Evolutionary conservation across 2,797 vertebrate genomes (phyloP), one percentile per base, ranked within the genome.

Genomic region (Anas georgica): DNA sequence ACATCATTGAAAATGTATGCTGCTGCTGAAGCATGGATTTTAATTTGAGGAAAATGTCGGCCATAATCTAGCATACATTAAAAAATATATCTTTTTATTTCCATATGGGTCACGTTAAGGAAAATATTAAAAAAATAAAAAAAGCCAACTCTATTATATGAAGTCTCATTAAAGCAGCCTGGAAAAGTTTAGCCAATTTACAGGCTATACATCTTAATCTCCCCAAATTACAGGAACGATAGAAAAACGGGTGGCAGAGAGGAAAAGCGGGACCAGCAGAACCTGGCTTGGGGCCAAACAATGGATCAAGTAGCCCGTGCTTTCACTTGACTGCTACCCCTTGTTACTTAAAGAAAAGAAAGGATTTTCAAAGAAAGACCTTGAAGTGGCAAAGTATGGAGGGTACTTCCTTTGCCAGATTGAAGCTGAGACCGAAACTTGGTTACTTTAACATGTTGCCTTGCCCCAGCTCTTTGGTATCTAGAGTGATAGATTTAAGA

Each of bases 131-230:
- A 95, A 94, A 97, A 93, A 95, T 69, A 20, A 75, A 83, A 97
- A 97, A 95, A 97, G 91, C 93, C 92, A 95, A 94, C 87, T 83
- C 91, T 93, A 96, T 97, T 97, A 97, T 96, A 97, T 90, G 94
- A 93, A 97, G 95, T 93, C 97, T 98, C 97, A 98, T 98, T 98
- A 98, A 96, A 97, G 91, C 83, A 97, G 97, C 97, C 97, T 97
- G 97, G 98, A 97, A 98, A 97, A 95, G 96, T 97, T 98, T 98
- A 97, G 97, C 93, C 96, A 96, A 93, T 97, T 97, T 98, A 95
- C 97, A 98, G 98, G 96, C 97, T 97, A 97, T 98, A 97, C 97
- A 96, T 98, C 97, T 98, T 98, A 98, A 98, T 98, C 97, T 97
- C 95, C 86, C 87, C 58, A 78, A 94, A 97, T 96, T 95, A 95